A percentile compares a stretch with the other conserved stretches of the same genome.
phyloP scores from a whole-genome alignment of 2,113 vertebrate species.

The Pteruthius melanotis region DNA sequence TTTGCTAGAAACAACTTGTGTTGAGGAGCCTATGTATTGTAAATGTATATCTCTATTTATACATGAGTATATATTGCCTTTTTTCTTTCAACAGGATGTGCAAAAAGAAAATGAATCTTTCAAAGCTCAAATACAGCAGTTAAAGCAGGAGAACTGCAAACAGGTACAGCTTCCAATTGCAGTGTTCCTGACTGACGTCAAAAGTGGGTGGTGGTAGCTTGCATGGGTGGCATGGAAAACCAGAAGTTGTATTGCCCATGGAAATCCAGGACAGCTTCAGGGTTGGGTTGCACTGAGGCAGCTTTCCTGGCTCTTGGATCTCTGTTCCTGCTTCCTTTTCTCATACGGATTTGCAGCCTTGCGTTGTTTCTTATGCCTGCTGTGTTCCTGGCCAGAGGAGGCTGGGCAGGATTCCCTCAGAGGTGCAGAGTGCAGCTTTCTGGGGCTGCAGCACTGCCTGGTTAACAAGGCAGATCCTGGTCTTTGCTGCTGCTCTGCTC shows the following conservation, averaged over 20 bases:
- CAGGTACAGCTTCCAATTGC: slow-evolving; percentile 53
- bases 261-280: background rate
- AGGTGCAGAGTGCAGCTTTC: background rate
- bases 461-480: background rate
- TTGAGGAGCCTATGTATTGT: background rate
- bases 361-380: background rate
- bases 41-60: accelerated
- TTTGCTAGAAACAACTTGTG: background rate
- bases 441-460: background rate
- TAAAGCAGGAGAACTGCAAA: slow-evolving; percentile 69
- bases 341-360: background rate
- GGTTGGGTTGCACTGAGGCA: background rate
- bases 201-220: background rate
- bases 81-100: slow-evolving; percentile 65
- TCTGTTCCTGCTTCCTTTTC: background rate
- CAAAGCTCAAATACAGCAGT: slow-evolving; percentile 70
- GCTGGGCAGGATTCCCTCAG: background rate
- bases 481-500: background rate
- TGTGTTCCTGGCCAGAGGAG: background rate
- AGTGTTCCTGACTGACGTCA: background rate
- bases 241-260: background rate
- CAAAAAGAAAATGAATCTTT: slow-evolving; percentile 73
- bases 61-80: background rate
- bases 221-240: background rate
- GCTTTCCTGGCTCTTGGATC: background rate